phyloP scores from a whole-genome alignment of 2,888 invertebrate species.

The Phalera bucephala region DNA sequence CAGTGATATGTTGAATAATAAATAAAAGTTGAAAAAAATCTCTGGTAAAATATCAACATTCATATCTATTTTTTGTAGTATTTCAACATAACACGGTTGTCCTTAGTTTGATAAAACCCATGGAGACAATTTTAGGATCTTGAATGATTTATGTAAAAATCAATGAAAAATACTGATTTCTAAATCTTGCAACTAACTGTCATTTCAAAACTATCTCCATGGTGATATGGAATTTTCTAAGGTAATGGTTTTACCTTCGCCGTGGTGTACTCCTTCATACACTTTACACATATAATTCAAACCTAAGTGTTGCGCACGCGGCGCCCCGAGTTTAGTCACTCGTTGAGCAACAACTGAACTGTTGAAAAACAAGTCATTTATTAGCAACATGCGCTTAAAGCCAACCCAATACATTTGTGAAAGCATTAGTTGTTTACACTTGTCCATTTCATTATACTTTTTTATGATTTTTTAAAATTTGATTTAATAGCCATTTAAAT shows the following conservation, averaged over 20 bases:
- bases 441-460: too few species aligned
- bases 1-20: slow-evolving; percentile 64
- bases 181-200: background rate
- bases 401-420: slow-evolving; percentile 66
- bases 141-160: too few species aligned
- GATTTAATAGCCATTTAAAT: too few species aligned
- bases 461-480: too few species aligned
- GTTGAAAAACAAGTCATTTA: slow-evolving; percentile 83
- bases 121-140: slow-evolving; percentile 54
- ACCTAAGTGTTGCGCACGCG: slow-evolving; percentile 81
- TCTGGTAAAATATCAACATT: background rate
- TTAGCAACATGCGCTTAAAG: slow-evolving; percentile 81
- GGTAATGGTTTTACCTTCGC: slow-evolving; percentile 79
- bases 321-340: slow-evolving; percentile 82
- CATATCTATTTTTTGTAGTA: slow-evolving; percentile 2
- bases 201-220: slow-evolving; percentile 50
- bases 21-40: slow-evolving; percentile 15
- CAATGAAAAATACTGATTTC: too few species aligned
- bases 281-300: slow-evolving; percentile 81
- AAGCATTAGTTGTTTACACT: slow-evolving; percentile 50
- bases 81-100: slow-evolving; percentile 57
- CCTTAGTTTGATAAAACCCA: slow-evolving; percentile 45
- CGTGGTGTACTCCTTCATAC: slow-evolving; percentile 76
- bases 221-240: slow-evolving; percentile 67
- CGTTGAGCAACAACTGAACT: slow-evolving; percentile 81